phyloP scores from a whole-genome alignment of 2,113 vertebrate species.

The Brachyistius frenatus region DNA sequence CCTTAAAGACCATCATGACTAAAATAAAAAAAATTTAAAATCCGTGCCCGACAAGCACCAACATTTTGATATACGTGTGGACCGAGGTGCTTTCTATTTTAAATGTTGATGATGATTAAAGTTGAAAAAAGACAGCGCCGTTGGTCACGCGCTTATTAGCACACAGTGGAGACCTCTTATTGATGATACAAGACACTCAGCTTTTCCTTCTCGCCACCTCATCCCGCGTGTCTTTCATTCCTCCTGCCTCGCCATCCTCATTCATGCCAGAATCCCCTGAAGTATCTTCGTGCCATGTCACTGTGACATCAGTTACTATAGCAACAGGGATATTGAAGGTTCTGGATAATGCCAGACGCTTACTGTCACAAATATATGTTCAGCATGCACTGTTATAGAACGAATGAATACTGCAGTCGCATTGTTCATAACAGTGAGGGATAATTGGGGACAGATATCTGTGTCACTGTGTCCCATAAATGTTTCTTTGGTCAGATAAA shows the following conservation, averaged over 20 bases:
- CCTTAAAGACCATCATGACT: too few relatives aligned
- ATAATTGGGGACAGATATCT: not conserved
- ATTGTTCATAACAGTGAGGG: too few relatives aligned
- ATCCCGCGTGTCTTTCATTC: conserved; percentile 16
- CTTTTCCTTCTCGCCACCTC: not conserved
- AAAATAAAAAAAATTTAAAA: too few relatives aligned
- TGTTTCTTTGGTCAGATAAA: conserved; percentile 3
- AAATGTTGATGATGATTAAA: too few relatives aligned
- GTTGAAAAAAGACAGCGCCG: too few relatives aligned
- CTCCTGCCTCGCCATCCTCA: conserved; percentile 5
- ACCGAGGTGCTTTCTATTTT: too few relatives aligned
- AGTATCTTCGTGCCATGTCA: conserved; percentile 49
- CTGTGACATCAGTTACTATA: conserved; percentile 59
- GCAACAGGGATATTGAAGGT: conserved; percentile 25
- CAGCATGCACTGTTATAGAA: not conserved
- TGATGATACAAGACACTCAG: not conserved
- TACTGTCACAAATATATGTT: not conserved
- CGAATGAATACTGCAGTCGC: not conserved
- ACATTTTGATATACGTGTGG: too few relatives aligned
- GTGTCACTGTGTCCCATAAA: too few relatives aligned
- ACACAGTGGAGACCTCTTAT: not conserved
- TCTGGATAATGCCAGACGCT: not conserved
- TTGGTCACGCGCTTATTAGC: too few relatives aligned
- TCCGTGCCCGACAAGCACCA: too few relatives aligned
- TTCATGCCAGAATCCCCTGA: conserved; percentile 12